Evolutionary conservation across 2,113 vertebrate genomes (phyloP).

Genomic region (Psammodynastes pulverulentus): DNA sequence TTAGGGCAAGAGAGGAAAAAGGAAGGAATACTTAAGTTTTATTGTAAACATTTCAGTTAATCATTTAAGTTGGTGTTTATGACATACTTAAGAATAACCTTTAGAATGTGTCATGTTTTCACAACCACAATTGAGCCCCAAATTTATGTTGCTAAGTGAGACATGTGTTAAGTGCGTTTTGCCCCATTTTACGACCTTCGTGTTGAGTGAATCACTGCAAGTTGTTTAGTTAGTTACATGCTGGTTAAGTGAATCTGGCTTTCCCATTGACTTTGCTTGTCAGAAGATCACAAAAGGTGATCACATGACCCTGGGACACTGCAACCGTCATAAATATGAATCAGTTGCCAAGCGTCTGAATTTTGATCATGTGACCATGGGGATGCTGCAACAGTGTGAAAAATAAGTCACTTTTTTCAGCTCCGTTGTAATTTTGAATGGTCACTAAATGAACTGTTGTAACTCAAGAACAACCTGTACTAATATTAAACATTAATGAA

Average conservation of each 20-base stretch:
- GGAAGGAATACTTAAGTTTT: conserved; percentile 1
- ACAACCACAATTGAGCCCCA: not conserved
- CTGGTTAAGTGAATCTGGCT: not conserved
- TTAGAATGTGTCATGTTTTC: not conserved
- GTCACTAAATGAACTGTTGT: not conserved
- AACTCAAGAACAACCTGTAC: not conserved
- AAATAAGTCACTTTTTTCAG: not conserved
- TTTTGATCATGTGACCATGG: not conserved
- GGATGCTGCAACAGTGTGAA: not conserved
- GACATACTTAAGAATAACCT: not conserved
- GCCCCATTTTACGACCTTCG: not conserved
- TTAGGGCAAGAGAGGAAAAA: not conserved
- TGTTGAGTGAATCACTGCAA: not conserved
- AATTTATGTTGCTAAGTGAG: not conserved
- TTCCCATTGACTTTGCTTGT: not conserved
- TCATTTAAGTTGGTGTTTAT: not conserved
- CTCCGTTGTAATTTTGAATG: not conserved
- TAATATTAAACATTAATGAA: not conserved
- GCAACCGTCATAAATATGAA: not conserved
- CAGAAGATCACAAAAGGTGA: not conserved
- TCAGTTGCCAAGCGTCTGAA: not conserved
- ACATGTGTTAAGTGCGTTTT: not conserved
- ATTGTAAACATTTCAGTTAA: not conserved
- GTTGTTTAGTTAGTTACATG: not conserved
- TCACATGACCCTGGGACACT: not conserved